Evolutionary conservation across 2,797 vertebrate genomes (phyloP), one percentile per base, ranked within the genome.

Genomic region (Eurystomus glaucurus): DNA sequence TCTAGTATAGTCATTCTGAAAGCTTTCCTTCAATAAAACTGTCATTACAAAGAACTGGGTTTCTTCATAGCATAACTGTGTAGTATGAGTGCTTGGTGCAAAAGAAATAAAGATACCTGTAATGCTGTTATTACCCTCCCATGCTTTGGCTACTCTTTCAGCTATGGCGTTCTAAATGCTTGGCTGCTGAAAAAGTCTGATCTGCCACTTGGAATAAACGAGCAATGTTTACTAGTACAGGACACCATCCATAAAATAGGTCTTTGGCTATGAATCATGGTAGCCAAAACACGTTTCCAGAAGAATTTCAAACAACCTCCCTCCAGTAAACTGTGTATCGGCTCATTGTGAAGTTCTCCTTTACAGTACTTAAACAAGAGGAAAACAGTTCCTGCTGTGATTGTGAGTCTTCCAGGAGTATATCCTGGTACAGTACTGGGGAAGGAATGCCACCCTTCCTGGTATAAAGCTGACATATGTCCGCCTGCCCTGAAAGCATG

Each of bases 1-100:
- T 98, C 96, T 93, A 90, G 88, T 93, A 91, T 93, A 98, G 96
- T 97, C 91, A 96, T 97, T 97, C 92, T 96, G 95, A 97, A 98
- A 96, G 93, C 89, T 85, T 95, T 71, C 81, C 70, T 96, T 96
- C 97, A 97, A 96, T 96, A 98, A 97, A 97, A 71, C 90, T 97
- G 84, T 96, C 95, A 97, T 96, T 97, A 96, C 79, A 96, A 97
- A 98, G 93, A 96, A 88, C 65, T 61, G 45, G 45, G 84, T 69
- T 96, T 97, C 66, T 88, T 92, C 46, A 71, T 51, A 89, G 88
- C 10, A 20, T 81, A 96, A 93, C 70, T 60, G 68, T 48, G 41
- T 71, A 91, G 62, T 83, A 92, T 39, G 62, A 35, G 68, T 72
- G 54, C 64, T 94, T 82, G 93, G 80, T 89, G 82, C 45, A 86